Evolutionary conservation across 2,888 invertebrate species (phyloP).

Genomic region (Parnassius mnemosyne): DNA sequence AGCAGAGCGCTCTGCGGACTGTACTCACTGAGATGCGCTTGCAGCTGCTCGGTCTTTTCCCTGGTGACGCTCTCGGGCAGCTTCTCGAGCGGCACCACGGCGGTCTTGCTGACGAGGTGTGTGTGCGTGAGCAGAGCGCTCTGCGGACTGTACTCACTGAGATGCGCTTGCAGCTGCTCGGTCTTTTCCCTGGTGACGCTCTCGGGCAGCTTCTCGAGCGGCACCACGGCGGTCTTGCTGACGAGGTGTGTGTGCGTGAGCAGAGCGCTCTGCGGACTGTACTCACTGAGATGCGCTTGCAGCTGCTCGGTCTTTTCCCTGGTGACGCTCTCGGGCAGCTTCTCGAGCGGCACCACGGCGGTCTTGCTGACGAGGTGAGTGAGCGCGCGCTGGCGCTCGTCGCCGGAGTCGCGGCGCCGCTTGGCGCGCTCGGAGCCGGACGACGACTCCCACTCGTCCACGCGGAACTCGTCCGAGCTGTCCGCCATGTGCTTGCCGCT

Average conservation of each 20-base stretch:
- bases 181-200: too few relatives aligned
- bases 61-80: too few relatives aligned
- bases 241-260: background rate
- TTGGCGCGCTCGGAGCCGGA: constrained; percentile 47
- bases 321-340: constrained; percentile 65
- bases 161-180: too few relatives aligned
- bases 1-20: too few relatives aligned
- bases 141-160: too few relatives aligned
- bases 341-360: constrained; percentile 67
- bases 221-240: too few relatives aligned
- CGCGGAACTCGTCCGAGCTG: constrained; percentile 74
- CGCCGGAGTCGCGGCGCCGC: constrained; percentile 43
- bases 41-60: too few relatives aligned
- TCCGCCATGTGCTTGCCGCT: constrained; percentile 78
- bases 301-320: constrained; percentile 59
- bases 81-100: too few relatives aligned
- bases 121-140: too few relatives aligned
- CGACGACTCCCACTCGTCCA: constrained; percentile 56
- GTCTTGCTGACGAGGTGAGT: constrained; percentile 60
- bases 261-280: constrained; percentile 1
- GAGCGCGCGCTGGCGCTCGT: constrained; percentile 46
- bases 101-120: too few relatives aligned
- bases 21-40: too few relatives aligned
- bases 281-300: constrained; percentile 54
- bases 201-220: too few relatives aligned